A percentile compares a stretch with the other conserved stretches of the same genome.
Conservation (phyloP, 2,888 invertebrate genomes). For the Brachypterus glaber region DNA sequence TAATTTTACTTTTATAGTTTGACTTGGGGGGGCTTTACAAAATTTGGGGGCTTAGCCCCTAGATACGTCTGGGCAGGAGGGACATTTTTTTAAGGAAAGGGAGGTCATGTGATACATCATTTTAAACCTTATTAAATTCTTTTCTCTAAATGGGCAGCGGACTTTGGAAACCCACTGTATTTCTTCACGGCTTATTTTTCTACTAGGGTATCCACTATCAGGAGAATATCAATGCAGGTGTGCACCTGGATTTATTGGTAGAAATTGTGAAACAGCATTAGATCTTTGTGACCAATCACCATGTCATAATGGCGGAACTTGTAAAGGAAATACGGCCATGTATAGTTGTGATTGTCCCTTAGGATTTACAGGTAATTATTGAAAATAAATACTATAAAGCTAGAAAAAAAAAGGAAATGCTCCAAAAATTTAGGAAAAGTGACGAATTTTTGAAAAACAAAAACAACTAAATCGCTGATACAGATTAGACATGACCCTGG, state of each 20-base stretch:
- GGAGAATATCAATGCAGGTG: conserved; percentile 50
- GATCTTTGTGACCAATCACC: conserved; percentile 60
- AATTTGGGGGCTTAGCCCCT: too few species aligned
- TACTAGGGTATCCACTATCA: conserved; percentile 45
- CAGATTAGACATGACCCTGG: too few species aligned
- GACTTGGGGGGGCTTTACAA: too few species aligned
- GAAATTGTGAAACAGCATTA: conserved; percentile 52
- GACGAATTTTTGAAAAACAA: neutral
- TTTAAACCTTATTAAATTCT: too few species aligned
- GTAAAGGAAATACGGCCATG: conserved; percentile 46
- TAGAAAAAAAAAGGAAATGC: neutral
- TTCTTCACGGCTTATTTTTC: too few species aligned
- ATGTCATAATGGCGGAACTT: conserved; percentile 73
- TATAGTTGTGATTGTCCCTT: conserved; percentile 75
- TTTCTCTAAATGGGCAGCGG: conserved; percentile 62
- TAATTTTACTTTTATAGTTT: too few species aligned
- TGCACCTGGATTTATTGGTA: conserved; percentile 43
- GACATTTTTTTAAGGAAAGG: too few species aligned
- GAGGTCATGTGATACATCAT: too few species aligned
- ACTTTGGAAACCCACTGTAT: too few species aligned
- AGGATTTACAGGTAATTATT: conserved; percentile 67
- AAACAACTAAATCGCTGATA: neutral
- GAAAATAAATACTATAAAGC: too few species aligned
- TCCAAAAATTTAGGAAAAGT: too few species aligned
- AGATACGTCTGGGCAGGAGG: neutral